Base-by-base conservation (phyloP, 2,113 vertebrate species). In the Trichomycterus rosablanca region DNA sequence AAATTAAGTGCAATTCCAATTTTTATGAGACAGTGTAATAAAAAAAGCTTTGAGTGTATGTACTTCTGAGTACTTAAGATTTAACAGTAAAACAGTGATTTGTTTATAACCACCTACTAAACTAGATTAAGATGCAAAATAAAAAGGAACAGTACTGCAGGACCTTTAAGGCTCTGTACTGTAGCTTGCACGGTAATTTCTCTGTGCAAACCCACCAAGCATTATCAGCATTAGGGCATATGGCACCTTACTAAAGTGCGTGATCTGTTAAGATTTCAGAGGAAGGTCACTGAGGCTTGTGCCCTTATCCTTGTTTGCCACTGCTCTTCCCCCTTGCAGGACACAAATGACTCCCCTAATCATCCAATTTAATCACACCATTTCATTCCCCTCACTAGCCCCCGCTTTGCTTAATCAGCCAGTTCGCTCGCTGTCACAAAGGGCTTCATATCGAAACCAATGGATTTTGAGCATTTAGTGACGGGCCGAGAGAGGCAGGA, bases 391-490 rank as follows among this genome's bases (percentile, higher is more conserved):
- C 54, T 74, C 66, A 55, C 61, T 68, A 43, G 62, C 71, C 49
- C 63, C 48, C 57, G 49, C 67, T 51, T 48, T 14, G 52, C 66
- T 63, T 74, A 68, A 82, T 78, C 76, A 79, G 63, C 60, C 67
- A 67, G 66, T 79, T 76, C 70, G 71, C 71, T 63, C 56, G 66
- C 78, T 67, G 73, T 74, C 73, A 73, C 68, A 70, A 69, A 75
- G 65, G 66, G 63, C 69, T 71, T 75, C 73, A 75, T 74, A 79
- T 79, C 69, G 75, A 79, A 75, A 77, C 77, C 74, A 75, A 77
- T 79, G 77, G 72, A 79, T 77, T 79, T 77, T 62, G 61, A 70
- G 61, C 71, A 74, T 79, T 75, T 68, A 75, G 55, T 44, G 46
- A 63, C 57, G 59, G 50, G 48, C 28, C 20, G 35, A 15, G 59